A percentile compares a stretch with the other conserved stretches of the same genome.
These are phyloP conservation scores for Platyscapa corneri DNA, from an alignment of 1,140 invertebrate species.

Conservation along the genomic window DNA sequence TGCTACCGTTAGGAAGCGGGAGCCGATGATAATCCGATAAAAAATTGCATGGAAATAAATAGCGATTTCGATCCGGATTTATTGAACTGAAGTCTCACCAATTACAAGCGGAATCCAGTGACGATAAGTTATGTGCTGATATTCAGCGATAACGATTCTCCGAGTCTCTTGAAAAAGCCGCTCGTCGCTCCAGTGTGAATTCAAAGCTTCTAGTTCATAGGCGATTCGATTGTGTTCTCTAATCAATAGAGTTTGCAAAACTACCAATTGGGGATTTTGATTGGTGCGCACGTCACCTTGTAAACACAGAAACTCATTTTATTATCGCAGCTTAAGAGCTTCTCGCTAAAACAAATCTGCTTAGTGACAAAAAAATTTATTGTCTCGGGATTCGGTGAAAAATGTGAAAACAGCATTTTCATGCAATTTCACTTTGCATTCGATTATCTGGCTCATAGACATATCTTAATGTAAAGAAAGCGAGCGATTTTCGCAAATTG, in stretches of 20 bases:
- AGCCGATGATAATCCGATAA: no score
- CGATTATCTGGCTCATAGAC: not conserved
- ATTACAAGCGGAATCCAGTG: constrained; percentile 90
- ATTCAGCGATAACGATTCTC: constrained; percentile 84
- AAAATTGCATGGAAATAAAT: no score
- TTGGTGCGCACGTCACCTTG: constrained; percentile 89
- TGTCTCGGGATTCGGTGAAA: not conserved
- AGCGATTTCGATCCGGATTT: not conserved
- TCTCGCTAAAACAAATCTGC: not conserved
- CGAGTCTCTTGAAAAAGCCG: constrained; percentile 90
- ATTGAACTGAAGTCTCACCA: constrained; percentile 68
- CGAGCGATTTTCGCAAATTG: not conserved
- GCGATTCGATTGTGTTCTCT: constrained; percentile 94
- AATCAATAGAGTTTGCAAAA: constrained; percentile 88
- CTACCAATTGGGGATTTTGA: constrained; percentile 87
- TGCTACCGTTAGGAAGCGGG: no score
- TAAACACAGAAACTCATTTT: not conserved
- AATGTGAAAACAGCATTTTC: not conserved
- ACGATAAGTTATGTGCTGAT: constrained; percentile 89
- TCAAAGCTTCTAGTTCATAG: constrained; percentile 80
- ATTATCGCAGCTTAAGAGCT: not conserved
- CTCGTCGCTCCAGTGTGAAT: constrained; percentile 92
- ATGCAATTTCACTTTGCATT: not conserved
- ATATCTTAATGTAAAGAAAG: not conserved
- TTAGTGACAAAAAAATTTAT: no score